Conservation (phyloP, 2,113 vertebrate genomes). For the Hippocampus mohnikei region DNA sequence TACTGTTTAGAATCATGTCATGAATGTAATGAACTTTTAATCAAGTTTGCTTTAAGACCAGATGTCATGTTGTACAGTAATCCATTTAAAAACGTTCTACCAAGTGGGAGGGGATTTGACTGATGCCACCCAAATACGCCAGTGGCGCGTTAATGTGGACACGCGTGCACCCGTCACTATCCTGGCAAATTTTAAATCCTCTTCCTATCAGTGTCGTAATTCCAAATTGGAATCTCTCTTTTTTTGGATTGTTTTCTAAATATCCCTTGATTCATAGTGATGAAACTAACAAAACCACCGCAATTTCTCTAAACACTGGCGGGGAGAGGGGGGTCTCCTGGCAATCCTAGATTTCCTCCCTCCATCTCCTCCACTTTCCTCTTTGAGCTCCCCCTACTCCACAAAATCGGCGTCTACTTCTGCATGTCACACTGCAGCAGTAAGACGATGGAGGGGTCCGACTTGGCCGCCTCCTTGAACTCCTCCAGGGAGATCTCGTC, state of each 20-base stretch:
- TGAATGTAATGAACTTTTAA: neutral
- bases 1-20: neutral
- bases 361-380: constrained; percentile 16
- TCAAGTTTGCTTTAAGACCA: neutral
- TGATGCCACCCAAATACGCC: constrained; percentile 1
- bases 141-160: neutral
- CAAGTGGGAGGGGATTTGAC: neutral
- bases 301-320: neutral
- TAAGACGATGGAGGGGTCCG: constrained; percentile 93
- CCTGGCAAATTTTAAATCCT: constrained; percentile 11
- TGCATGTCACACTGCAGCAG: constrained; percentile 97
- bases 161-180: neutral
- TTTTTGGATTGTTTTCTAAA: constrained; percentile 10
- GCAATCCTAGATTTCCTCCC: constrained; percentile 7
- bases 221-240: constrained; percentile 4
- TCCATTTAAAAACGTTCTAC: neutral
- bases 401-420: constrained; percentile 74
- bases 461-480: constrained; percentile 97
- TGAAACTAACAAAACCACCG: neutral
- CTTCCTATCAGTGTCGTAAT: neutral
- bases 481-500: constrained; percentile 96
- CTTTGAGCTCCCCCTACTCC: constrained; percentile 4
- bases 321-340: neutral
- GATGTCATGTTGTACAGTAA: constrained; percentile 1
- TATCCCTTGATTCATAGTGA: constrained; percentile 1